Percentiles rank a stretch among this genome's conserved stretches.
Conservation (phyloP, 2,797 vertebrate genomes). For the Parambassis ranga region DNA sequence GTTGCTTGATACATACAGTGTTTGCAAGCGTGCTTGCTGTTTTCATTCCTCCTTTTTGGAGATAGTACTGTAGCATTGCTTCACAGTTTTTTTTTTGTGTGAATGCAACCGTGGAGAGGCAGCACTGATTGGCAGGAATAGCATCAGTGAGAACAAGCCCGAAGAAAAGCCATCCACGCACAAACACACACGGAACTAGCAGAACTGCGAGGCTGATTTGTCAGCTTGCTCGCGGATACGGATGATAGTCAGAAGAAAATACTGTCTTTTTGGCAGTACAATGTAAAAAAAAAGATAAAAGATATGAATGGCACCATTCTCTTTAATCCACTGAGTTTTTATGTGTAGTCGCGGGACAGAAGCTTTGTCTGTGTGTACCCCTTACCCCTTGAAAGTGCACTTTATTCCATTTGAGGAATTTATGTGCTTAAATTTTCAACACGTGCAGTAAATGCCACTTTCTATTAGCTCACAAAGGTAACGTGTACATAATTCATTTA, state of each 20-base stretch:
- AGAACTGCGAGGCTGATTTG: conserved; percentile 32
- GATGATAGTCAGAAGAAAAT: conserved; percentile 32
- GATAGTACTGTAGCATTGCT: conserved; percentile 3
- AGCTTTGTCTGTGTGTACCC: conserved; percentile 12
- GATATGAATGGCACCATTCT: conserved; percentile 27
- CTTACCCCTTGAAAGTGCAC: no score
- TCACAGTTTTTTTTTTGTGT: conserved; percentile 1
- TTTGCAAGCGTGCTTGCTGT: no score
- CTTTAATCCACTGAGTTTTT: conserved; percentile 46
- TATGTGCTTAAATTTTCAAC: background rate
- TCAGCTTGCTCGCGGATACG: conserved; percentile 34
- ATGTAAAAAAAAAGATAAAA: conserved; percentile 1
- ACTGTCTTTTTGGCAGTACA: conserved; percentile 10
- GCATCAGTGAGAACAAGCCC: conserved; percentile 33
- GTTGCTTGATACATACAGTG: conserved; percentile 24
- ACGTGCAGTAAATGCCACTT: background rate
- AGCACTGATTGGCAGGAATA: conserved; percentile 51
- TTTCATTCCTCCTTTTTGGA: conserved; percentile 8
- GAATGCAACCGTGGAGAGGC: conserved; percentile 15
- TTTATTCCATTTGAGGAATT: background rate
- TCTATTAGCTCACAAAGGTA: background rate
- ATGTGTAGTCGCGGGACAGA: conserved; percentile 5
- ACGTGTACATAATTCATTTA: conserved; percentile 10
- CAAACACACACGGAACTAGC: conserved; percentile 31
- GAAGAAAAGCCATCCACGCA: conserved; percentile 38